Conservation (phyloP, 2,113 vertebrate genomes). For the Spermophilus dauricus region DNA sequence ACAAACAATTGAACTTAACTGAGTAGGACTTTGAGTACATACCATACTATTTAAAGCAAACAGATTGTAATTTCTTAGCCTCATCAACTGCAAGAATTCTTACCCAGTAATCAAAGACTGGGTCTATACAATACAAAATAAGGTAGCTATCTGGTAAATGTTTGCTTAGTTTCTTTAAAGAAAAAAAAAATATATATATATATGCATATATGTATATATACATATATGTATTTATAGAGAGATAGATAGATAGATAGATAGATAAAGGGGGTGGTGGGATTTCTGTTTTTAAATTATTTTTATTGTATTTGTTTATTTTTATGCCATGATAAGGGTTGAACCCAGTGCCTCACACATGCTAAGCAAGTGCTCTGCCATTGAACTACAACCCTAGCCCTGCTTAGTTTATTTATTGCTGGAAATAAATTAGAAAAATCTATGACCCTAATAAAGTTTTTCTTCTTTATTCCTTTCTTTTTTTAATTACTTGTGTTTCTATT, state of each 20-base stretch:
- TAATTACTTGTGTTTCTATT: neutral
- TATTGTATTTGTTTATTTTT: no score
- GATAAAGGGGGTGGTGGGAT: no score
- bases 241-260: no score
- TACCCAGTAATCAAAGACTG: neutral
- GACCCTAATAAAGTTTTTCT: neutral
- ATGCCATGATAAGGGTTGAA: no score
- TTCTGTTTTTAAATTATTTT: no score
- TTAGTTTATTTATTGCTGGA: slow-evolving; percentile 16
- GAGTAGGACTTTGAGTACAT: neutral
- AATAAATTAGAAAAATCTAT: neutral
- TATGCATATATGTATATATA: no score
- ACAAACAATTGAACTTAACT: slow-evolving; percentile 21
- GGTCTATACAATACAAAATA: neutral
- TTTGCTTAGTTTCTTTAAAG: slow-evolving; percentile 30
- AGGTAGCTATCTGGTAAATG: neutral
- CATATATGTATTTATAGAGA: no score
- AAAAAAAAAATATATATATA: neutral
- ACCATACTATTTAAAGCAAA: neutral
- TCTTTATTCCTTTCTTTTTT: slow-evolving; percentile 22
- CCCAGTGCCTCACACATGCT: no score
- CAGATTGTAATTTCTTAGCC: neutral
- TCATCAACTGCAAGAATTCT: neutral
- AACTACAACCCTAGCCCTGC: no score
- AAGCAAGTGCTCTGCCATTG: no score